Conservation (phyloP, 1,140 invertebrate species). For the Philaenus spumarius region DNA sequence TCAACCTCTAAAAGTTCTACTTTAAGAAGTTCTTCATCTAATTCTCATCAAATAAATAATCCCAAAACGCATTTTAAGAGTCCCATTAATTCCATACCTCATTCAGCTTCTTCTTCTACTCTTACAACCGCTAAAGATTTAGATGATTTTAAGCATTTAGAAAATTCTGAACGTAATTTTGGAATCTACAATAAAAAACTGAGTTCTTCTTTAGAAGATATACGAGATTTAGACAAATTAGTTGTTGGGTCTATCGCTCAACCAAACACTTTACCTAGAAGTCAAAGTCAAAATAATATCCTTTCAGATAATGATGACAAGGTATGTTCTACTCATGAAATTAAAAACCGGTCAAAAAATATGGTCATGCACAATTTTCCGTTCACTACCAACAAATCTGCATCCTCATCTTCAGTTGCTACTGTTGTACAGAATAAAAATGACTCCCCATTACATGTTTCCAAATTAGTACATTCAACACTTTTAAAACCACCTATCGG, state of each 20-base stretch:
- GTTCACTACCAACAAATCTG: slow-evolving; percentile 19
- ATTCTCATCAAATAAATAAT: too few relatives aligned
- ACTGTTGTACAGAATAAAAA: slow-evolving; percentile 22
- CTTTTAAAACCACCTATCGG: slow-evolving; percentile 9
- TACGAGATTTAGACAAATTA: background rate
- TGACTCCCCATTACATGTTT: slow-evolving; percentile 13
- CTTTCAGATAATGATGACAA: too few relatives aligned
- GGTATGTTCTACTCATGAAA: background rate
- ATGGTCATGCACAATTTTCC: background rate
- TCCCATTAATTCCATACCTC: too few relatives aligned
- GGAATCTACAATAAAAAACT: slow-evolving; percentile 6
- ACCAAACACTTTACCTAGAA: slow-evolving; percentile 16
- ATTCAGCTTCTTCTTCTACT: too few relatives aligned
- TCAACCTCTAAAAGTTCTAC: background rate
- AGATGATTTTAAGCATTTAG: too few relatives aligned
- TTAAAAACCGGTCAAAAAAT: background rate
- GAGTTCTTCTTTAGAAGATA: slow-evolving; percentile 23
- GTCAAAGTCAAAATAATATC: slow-evolving; percentile 22
- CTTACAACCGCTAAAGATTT: too few relatives aligned
- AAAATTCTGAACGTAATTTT: too few relatives aligned
- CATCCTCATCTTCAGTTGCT: slow-evolving; percentile 25
- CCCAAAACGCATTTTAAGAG: too few relatives aligned
- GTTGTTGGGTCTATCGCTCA: background rate
- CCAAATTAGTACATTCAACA: slow-evolving; percentile 11
- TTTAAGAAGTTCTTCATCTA: background rate